Evolutionary conservation across 2,888 invertebrate genomes (phyloP).

Genomic region (Aphrophora alni): DNA sequence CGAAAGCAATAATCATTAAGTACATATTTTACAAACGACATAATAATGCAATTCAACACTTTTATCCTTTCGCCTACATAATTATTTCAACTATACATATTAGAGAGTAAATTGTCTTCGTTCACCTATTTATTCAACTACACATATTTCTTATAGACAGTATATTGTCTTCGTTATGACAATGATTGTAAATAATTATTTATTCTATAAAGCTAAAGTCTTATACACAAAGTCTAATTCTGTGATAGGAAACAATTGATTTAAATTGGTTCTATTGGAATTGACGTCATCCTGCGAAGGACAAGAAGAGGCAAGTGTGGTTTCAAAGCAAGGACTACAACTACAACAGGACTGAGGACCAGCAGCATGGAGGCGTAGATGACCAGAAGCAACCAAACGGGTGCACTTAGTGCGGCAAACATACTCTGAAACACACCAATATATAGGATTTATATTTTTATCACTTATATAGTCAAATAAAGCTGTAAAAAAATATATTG

Average conservation of each 20-base stretch:
- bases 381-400: constrained; percentile 61
- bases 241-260: background rate
- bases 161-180: background rate
- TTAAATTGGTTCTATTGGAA: constrained; percentile 69
- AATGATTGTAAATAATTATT: background rate
- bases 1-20: no score
- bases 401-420: constrained; percentile 22
- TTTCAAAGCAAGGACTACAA: constrained; percentile 67
- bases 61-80: no score
- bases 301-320: constrained; percentile 74
- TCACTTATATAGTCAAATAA: no score
- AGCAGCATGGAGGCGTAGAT: constrained; percentile 69
- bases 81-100: no score
- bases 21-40: no score
- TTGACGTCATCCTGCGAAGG: constrained; percentile 69
- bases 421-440: constrained; percentile 18
- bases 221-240: background rate
- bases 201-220: background rate
- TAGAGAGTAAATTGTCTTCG: no score
- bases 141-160: no score
- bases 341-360: constrained; percentile 70
- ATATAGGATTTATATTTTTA: no score
- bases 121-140: no score
- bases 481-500: no score
- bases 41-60: no score